These are phyloP conservation scores for Lingula anatina DNA, from an alignment of 2,888 invertebrate genomes.

Conservation along the genomic window DNA sequence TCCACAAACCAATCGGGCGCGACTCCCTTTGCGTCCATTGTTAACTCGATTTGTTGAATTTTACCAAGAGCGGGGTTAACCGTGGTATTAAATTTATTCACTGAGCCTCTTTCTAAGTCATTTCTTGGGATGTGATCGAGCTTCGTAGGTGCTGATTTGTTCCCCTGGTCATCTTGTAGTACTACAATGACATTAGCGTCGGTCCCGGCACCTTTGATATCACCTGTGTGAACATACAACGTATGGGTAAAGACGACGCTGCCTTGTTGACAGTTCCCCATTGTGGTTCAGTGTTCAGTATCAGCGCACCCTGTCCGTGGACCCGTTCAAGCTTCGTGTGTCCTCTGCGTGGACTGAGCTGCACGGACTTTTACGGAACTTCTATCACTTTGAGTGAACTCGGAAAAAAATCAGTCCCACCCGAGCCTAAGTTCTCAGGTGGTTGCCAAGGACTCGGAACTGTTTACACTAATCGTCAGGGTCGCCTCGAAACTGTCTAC, in stretches of 20 bases:
- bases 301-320: no score
- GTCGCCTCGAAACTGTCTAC: no score
- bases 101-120: conserved; percentile 37
- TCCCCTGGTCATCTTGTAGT: conserved; percentile 47
- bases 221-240: conserved; percentile 54
- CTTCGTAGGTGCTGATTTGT: conserved; percentile 35
- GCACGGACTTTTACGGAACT: no score
- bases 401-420: no score
- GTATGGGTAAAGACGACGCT: conserved; percentile 22
- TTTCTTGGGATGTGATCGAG: conserved; percentile 46
- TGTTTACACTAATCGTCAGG: no score
- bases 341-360: no score
- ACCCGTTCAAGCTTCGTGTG: no score
- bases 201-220: conserved; percentile 51
- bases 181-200: conserved; percentile 52
- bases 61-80: conserved; percentile 6
- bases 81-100: conserved; percentile 28
- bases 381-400: no score
- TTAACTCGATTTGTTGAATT: conserved; percentile 24
- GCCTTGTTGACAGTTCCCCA: conserved; percentile 12
- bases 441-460: no score
- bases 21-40: conserved; percentile 38
- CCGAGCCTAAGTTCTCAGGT: no score
- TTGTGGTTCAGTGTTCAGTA: conserved; percentile 4
- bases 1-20: conserved; percentile 42